Base-by-base conservation (phyloP, 2,797 vertebrate genomes). In the Hozukius guyotensis region DNA sequence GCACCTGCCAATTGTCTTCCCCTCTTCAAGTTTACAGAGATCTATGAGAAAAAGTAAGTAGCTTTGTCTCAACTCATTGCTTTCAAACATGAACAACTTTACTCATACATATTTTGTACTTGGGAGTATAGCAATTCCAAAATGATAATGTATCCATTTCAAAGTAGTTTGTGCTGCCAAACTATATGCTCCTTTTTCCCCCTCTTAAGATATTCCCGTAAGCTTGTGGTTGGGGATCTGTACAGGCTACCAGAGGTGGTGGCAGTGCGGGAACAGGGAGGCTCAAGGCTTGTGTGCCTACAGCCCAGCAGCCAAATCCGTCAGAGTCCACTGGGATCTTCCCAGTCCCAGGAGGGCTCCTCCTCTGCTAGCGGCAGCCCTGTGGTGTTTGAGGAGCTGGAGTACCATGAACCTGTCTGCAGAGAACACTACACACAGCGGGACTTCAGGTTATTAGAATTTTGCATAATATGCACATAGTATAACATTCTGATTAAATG, bases 321-420 rank as follows among this genome's bases (percentile, higher is more conserved):
- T 8, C 97, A 98, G 94, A 99, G 98, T 61, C 97, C 98, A 0
- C 53, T 99, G 87, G 97, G 98, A 5, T 99, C 98, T 3, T 98
- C 97, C 2, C 97, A 97, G 88, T 98, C 97, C 0, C 97, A 97
- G 1, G 97, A 99, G 1, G 95, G 97, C 73, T 99, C 97, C 46
- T 99, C 98, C 5, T 98, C 98, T 2, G 83, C 97, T 0, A 98
- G 97, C 25, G 96, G 97, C 75, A 99, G 98, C 77, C 98, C 98
- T 0, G 96, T 99, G 76, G 96, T 99, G 73, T 99, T 99, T 88
- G 99, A 99, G 87, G 98, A 99, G 88, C 82, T 99, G 52, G 98
- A 99, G 77, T 99, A 99, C 89, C 98, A 99, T 0, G 97, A 99
- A 72, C 98, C 98, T 7, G 90, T 99, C 80, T 99, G 99, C 93